Evolutionary conservation across 2,797 vertebrate genomes (phyloP).

Genomic region (Galagoides demidoff): DNA sequence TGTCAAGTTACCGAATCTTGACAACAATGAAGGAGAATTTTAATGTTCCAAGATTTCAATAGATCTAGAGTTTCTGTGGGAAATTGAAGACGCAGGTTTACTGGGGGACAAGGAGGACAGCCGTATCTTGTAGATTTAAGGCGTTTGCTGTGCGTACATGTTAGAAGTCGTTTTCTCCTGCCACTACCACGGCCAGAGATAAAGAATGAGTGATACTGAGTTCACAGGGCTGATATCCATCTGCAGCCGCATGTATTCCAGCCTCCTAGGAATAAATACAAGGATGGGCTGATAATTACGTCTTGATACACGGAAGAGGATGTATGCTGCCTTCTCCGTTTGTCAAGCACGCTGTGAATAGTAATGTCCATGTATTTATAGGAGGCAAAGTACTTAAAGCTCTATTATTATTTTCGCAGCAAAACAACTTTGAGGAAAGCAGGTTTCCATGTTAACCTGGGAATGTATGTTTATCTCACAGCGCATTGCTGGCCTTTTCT

Average conservation of each 20-base stretch:
- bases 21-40: conserved; percentile 70
- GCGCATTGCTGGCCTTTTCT: conserved; percentile 5
- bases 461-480: conserved; percentile 26
- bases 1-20: conserved; percentile 74
- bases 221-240: conserved; percentile 60
- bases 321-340: conserved; percentile 50
- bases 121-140: conserved; percentile 70
- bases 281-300: conserved; percentile 69
- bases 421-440: conserved; percentile 61
- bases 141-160: conserved; percentile 17
- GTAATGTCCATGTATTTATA: conserved; percentile 48
- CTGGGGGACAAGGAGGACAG: neutral
- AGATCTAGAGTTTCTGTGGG: conserved; percentile 54
- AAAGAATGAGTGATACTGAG: conserved; percentile 63
- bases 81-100: conserved; percentile 60
- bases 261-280: conserved; percentile 65
- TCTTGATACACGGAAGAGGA: conserved; percentile 5
- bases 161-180: conserved; percentile 49
- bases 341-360: conserved; percentile 50
- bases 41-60: conserved; percentile 73
- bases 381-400: conserved; percentile 58
- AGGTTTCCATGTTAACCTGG: neutral
- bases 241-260: conserved; percentile 48
- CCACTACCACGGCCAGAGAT: conserved; percentile 41
- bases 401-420: conserved; percentile 63